Evolutionary conservation across 1,140 invertebrate genomes (phyloP), one percentile per base, ranked within the genome.

Genomic region (Chrysoperla carnea): DNA sequence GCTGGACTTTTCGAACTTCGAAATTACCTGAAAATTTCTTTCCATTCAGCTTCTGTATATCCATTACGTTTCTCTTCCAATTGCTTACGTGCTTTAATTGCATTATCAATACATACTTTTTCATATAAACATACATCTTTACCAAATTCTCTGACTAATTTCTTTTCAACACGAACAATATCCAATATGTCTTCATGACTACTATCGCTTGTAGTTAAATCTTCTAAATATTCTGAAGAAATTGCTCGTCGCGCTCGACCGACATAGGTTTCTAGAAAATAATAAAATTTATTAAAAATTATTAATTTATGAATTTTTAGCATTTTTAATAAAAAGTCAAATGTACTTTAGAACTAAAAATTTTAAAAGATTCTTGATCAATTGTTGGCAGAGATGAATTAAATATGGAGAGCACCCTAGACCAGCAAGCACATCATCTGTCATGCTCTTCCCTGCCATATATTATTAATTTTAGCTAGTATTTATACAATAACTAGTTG

Each of bases 91-190:
- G 66, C 59, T 46, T 57, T 60, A 28, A 63, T 66, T 0, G 78
- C 78, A 50, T 81, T 78, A 42, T 73, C 70, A 9, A 69, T 59
- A 52, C 80, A 83, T 9, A 79, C 71, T 42, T 70, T 69, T 40
- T 78, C 74, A 51, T 77, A 83, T 45, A 83, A 64, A 53, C 80
- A 83, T 33, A 79, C 74, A 31, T 71, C 66, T 33, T 70, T 63
- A 11, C 80, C 80, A 49, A 81, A 67, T 57, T 81, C 77, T 1
- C 62, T 62, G 5, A 80, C 64, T 38, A 83, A 62, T 51, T 70
- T 70, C 56, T 80, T 80, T 59, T 83, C 78, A 11, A 78, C 71
- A 52, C 78, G 72, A 1, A 51, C 58, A n/a, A 70, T 66, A 48
- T 80, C 72, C 37, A 76, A 66, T 13, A 69, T 62, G 40, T 70